Conservation (phyloP, 2,888 invertebrate species). For the Nomada lathburiana region DNA sequence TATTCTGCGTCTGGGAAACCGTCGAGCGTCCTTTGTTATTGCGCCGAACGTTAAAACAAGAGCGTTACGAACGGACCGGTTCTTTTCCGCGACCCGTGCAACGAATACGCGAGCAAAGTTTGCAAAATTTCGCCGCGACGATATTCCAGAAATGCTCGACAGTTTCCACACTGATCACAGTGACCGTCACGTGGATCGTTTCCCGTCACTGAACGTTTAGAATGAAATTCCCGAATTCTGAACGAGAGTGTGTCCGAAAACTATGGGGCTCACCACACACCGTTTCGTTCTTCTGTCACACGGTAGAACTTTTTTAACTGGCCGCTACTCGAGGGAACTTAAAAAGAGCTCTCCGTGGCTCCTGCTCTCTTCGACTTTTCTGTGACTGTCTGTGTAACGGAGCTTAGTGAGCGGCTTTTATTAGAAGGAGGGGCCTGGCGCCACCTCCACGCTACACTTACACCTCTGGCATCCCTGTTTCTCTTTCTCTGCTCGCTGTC, state of each 20-base stretch:
- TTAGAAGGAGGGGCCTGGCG: constrained; percentile 83
- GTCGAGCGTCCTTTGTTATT: background rate
- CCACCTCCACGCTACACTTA: constrained; percentile 82
- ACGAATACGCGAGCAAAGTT: background rate
- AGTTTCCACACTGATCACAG: constrained; percentile 23
- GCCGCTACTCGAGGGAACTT: constrained; percentile 62
- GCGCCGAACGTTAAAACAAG: too few species aligned
- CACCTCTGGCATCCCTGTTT: constrained; percentile 68
- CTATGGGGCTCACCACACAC: constrained; percentile 77
- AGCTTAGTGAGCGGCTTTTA: constrained; percentile 84
- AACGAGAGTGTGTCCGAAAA: background rate
- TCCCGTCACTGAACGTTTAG: constrained; percentile 14
- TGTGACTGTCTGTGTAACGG: constrained; percentile 84
- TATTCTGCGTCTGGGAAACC: constrained; percentile 19
- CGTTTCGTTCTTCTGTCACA: constrained; percentile 58
- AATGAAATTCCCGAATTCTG: background rate
- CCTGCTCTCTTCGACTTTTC: constrained; percentile 82
- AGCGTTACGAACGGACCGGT: too few species aligned
- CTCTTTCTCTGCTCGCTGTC: constrained; percentile 56
- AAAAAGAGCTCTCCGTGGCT: constrained; percentile 78
- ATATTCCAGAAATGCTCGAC: constrained; percentile 6
- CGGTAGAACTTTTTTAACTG: constrained; percentile 52
- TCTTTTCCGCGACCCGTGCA: background rate
- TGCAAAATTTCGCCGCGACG: background rate
- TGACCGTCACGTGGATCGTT: constrained; percentile 33